Conservation (phyloP, 2,797 vertebrate genomes). For the Octomys mimax region DNA sequence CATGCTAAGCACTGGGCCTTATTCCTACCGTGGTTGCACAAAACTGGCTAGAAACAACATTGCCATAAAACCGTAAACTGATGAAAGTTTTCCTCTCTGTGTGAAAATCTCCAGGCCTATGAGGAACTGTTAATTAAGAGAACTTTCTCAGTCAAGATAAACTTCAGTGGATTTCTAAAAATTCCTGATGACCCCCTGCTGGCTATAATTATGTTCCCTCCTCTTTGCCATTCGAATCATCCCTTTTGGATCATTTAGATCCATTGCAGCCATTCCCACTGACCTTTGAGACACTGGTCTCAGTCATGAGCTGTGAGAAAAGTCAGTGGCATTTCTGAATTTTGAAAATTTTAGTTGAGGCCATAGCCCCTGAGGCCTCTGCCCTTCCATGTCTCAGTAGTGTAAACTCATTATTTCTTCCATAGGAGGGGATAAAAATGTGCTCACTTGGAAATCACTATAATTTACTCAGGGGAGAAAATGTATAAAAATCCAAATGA, state of each 20-base stretch:
- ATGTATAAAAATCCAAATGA: conserved; percentile 13
- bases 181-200: background rate
- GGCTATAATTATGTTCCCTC: background rate
- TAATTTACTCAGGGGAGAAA: conserved; percentile 39
- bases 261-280: conserved; percentile 48
- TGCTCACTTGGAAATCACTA: background rate
- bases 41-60: conserved; percentile 62
- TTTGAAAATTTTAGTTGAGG: conserved; percentile 3
- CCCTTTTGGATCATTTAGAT: background rate
- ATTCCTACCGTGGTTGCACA: conserved; percentile 52
- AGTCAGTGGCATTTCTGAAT: background rate
- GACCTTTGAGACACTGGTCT: conserved; percentile 47
- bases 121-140: background rate
- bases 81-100: background rate
- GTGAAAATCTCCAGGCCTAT: conserved; percentile 6
- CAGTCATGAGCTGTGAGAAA: background rate
- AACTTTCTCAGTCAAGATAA: conserved; percentile 36
- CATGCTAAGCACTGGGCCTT: conserved; percentile 69
- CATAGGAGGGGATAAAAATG: background rate
- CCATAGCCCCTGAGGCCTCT: background rate
- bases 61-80: conserved; percentile 1
- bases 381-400: background rate
- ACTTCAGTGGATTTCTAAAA: conserved; percentile 68
- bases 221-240: background rate
- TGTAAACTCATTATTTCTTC: background rate